Conservation (phyloP, 2,888 invertebrate species). For the Parnassius apollo region DNA sequence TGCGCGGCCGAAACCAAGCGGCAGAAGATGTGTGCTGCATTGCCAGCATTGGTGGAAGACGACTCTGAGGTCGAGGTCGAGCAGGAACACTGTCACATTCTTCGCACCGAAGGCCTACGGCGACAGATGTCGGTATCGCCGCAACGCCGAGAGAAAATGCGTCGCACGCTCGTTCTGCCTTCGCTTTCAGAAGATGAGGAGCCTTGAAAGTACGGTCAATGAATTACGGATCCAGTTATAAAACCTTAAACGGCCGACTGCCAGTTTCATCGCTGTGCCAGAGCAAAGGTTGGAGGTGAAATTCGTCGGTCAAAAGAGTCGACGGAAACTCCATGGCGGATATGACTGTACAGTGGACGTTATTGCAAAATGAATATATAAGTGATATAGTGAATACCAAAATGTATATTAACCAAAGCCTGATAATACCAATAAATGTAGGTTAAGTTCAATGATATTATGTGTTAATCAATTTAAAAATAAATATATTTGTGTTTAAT, state of each 20-base stretch:
- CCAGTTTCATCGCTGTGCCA: constrained; percentile 32
- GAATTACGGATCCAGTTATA: constrained; percentile 56
- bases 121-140: constrained; percentile 73
- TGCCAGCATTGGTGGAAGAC: constrained; percentile 43
- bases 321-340: background rate
- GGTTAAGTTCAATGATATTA: constrained; percentile 27
- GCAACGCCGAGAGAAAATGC: constrained; percentile 61
- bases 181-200: constrained; percentile 75
- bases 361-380: constrained; percentile 8
- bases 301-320: constrained; percentile 17
- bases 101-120: constrained; percentile 58
- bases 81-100: constrained; percentile 49
- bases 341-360: constrained; percentile 9
- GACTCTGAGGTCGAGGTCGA: constrained; percentile 40
- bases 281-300: constrained; percentile 21
- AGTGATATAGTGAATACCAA: constrained; percentile 36
- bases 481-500: constrained; percentile 37
- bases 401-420: constrained; percentile 32
- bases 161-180: constrained; percentile 65
- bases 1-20: constrained; percentile 34
- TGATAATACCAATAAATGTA: constrained; percentile 29
- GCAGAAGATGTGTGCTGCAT: constrained; percentile 34
- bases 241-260: constrained; percentile 48
- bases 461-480: constrained; percentile 28
- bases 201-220: constrained; percentile 55